These are phyloP conservation scores for Phalacrocorax carbo DNA, from an alignment of 2,113 vertebrate genomes.

Conservation along the genomic window DNA sequence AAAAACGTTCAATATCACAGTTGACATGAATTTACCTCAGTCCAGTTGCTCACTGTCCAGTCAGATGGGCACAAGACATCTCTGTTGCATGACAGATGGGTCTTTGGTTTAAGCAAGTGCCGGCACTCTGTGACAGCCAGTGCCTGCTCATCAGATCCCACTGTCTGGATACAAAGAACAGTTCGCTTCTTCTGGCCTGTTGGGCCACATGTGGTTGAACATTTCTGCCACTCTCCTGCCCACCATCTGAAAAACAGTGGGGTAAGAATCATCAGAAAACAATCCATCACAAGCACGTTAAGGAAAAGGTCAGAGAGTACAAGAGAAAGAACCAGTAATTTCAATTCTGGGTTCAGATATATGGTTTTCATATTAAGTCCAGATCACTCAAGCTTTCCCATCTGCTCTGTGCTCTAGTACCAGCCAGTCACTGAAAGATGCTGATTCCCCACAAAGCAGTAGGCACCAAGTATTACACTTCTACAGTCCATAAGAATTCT, in stretches of 20 bases:
- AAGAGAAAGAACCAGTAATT: not conserved
- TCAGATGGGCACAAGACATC: constrained; percentile 88
- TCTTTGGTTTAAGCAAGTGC: constrained; percentile 89
- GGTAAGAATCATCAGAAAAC: not conserved
- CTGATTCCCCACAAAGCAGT: not conserved
- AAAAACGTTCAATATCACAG: not conserved
- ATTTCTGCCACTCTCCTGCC: constrained; percentile 95
- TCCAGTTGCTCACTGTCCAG: constrained; percentile 92
- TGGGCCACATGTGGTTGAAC: constrained; percentile 86
- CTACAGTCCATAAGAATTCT: not conserved
- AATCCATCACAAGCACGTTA: not conserved
- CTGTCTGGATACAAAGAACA: constrained; percentile 88
- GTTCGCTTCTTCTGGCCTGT: constrained; percentile 87
- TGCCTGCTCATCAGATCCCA: constrained; percentile 88
- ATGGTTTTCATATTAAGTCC: not conserved
- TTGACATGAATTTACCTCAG: constrained; percentile 73
- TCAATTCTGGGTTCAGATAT: not conserved
- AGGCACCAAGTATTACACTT: not conserved
- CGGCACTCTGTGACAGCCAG: constrained; percentile 84
- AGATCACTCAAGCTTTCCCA: not conserved
- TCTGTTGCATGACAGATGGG: constrained; percentile 86
- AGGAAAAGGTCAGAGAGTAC: not conserved
- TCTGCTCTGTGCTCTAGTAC: not conserved
- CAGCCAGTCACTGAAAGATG: not conserved
- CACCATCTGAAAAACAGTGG: constrained; percentile 84